Conservation (phyloP, 2,797 vertebrate species). For the Momotus momota region DNA sequence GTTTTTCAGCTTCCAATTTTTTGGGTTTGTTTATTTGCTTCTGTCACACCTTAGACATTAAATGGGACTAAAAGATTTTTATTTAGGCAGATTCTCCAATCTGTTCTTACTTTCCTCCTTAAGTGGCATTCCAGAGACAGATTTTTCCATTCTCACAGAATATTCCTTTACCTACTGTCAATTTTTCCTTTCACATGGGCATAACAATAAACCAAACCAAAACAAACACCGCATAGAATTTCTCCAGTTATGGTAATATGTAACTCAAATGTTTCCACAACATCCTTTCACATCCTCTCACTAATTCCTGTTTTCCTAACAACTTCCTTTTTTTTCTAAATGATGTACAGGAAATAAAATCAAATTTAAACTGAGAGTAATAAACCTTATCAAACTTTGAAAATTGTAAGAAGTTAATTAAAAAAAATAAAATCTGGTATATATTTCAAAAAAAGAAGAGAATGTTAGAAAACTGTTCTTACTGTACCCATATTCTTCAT, state of each 20-base stretch:
- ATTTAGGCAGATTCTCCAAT: not conserved
- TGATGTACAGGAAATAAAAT: not conserved
- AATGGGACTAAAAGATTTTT: not conserved
- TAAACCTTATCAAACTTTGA: not conserved
- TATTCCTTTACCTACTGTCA: not conserved
- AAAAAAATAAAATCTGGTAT: not conserved
- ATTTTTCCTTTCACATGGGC: not conserved
- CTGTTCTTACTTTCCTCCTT: accelerated
- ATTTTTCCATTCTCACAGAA: not conserved
- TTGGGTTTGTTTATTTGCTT: not conserved
- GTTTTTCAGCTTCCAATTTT: not conserved
- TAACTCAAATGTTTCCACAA: not conserved
- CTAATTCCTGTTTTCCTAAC: not conserved
- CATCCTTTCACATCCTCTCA: not conserved
- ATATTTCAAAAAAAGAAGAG: not conserved
- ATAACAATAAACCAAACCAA: not conserved
- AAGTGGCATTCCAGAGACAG: not conserved
- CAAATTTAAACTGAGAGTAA: not conserved
- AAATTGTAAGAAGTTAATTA: not conserved
- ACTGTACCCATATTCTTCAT: not conserved
- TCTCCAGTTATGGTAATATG: not conserved
- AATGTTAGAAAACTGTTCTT: not conserved
- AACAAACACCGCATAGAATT: not conserved
- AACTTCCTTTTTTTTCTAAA: not conserved
- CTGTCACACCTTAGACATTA: not conserved